These are phyloP conservation scores for Sinocyclocheilus maitianheensis DNA, from an alignment of 2,113 vertebrate species.

Conservation along the genomic window DNA sequence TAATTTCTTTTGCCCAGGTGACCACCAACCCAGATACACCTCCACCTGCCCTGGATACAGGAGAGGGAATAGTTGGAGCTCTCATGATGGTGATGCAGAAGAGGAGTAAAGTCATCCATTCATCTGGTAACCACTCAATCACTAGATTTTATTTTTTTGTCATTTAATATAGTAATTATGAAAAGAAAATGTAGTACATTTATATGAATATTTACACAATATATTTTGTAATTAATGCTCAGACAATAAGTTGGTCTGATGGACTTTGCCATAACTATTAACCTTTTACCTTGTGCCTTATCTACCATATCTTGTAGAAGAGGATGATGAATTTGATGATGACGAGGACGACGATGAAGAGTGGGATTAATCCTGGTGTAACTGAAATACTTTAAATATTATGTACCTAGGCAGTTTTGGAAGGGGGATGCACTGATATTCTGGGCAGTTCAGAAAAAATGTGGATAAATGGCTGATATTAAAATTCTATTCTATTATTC, in stretches of 20 bases:
- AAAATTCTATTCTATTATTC: neutral
- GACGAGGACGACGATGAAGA: conserved; percentile 87
- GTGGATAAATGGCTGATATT: neutral
- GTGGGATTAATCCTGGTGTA: conserved; percentile 81
- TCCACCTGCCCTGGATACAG: conserved; percentile 56
- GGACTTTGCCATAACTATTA: neutral
- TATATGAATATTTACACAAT: neutral
- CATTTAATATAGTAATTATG: neutral
- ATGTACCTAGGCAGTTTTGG: neutral
- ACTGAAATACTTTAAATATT: neutral
- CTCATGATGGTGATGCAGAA: conserved; percentile 94
- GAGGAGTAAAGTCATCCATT: conserved; percentile 88
- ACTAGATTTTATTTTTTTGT: neutral
- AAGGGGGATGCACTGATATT: neutral
- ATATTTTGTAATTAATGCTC: neutral
- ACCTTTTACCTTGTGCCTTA: conserved; percentile 3
- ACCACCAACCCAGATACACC: conserved; percentile 63
- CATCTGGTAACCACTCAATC: conserved; percentile 78
- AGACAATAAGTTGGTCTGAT: neutral
- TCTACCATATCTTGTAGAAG: conserved; percentile 72
- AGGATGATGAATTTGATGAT: conserved; percentile 83
- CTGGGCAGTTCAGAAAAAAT: no score
- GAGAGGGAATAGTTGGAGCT: conserved; percentile 86
- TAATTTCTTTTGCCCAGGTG: conserved; percentile 61
- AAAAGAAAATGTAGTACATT: neutral